Base-by-base conservation (phyloP, 2,113 vertebrate genomes). In the Platichthys flesus region DNA sequence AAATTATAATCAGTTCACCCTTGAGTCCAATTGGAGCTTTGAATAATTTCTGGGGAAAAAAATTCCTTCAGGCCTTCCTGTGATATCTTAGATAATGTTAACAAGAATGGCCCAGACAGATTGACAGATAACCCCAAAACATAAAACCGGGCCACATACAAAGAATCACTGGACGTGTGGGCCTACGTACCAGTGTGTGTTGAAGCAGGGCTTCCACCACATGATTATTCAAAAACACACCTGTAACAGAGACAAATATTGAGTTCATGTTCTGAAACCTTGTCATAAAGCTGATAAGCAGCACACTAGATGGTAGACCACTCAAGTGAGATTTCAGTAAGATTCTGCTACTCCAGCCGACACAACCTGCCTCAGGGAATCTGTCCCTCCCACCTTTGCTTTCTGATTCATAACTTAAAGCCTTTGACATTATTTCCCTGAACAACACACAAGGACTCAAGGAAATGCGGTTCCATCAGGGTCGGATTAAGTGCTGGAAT, bases 101-200 rank as follows among this genome's bases (percentile, higher is more conserved):
- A 26, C 5, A 26, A 5, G 10, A 26, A 57, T 15, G 28, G 28
- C 5, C 28, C 28, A 31, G 28, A 31, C 28, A 31, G 28, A 31
- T 5, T 12, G 9, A 24, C 52, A 20, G 51, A 52, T 4, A 56
- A 56, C 0, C 21, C 21, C 5, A 8, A 52, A 52, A 12, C 54
- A 13, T 56, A 23, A 56, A 9, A 5, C 52, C 52, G 21, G 45
- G 45, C 51, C 20, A 52, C 20, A 9, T 52, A n/a, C 8, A n/a
- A 28, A 9, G 9, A 55, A 37, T 0, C 14, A 21, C 21, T 23
- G 2, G 5, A 31, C 35, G 23, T 20, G 12, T 24, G 52, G 18
- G n/a, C 5, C 2, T 14, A 62, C 85, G 80, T 67, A 90, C 86
- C 85, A 77, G 66, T 56, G 35, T 64, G 55, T 78, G 79, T 26